Evolutionary conservation across 2,113 vertebrate species (phyloP).

Genomic region (Rhea pennata): DNA sequence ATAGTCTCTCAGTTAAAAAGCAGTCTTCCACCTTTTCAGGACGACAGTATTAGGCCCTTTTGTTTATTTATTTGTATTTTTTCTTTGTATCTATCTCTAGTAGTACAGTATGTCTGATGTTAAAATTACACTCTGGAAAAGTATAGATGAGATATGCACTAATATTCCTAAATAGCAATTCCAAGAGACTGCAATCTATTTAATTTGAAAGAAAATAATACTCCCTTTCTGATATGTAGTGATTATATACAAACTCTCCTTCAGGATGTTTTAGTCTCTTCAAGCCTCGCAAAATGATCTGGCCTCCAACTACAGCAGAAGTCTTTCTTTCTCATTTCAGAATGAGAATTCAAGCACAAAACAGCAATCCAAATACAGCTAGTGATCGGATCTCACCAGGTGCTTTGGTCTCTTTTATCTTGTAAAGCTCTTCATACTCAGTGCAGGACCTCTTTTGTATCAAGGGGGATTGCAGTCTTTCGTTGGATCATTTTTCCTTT

Average conservation of each 20-base stretch:
- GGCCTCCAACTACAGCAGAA: not conserved
- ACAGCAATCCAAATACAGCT: not conserved
- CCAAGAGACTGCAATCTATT: not conserved
- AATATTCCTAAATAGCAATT: not conserved
- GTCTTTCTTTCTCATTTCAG: not conserved
- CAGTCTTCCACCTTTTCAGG: not conserved
- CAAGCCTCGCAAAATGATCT: not conserved
- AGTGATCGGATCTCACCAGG: not conserved
- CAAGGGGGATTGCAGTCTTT: not conserved
- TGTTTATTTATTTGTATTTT: not conserved
- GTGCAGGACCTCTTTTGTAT: not conserved
- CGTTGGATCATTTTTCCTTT: not conserved
- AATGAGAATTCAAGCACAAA: not conserved
- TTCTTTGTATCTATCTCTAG: not conserved
- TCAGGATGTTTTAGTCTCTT: not conserved
- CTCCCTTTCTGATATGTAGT: not conserved
- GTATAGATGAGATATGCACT: not conserved
- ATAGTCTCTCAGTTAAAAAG: not conserved
- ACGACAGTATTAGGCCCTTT: not conserved
- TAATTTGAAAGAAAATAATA: not conserved
- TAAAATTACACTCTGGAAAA: not conserved
- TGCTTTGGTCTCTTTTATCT: fast-evolving
- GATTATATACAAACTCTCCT: not conserved
- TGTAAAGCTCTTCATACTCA: not conserved
- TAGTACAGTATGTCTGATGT: not conserved